These are phyloP conservation scores for Zaprionus ghesquierei DNA, from an alignment of 1,140 invertebrate species.

Conservation along the genomic window DNA sequence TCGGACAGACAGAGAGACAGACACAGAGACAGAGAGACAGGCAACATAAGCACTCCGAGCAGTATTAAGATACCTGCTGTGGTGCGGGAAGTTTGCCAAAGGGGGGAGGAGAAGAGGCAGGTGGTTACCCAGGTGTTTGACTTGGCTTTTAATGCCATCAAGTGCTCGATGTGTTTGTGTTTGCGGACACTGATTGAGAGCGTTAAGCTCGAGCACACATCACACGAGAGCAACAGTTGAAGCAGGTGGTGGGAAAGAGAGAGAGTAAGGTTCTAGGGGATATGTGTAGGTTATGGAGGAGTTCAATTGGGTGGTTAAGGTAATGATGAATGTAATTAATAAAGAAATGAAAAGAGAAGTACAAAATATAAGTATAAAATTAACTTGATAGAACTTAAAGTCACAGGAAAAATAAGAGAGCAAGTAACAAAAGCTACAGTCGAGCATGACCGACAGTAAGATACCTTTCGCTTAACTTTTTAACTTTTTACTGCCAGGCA, in stretches of 20 bases:
- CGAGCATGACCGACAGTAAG: no score
- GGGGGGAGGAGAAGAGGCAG: no score
- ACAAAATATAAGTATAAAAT: no score
- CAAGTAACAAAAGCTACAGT: no score
- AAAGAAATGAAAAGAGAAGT: no score
- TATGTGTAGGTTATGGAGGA: no score
- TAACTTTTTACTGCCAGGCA: no score
- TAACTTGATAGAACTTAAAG: no score
- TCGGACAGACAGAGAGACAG: constrained; percentile 29
- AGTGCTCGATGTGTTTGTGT: constrained; percentile 10
- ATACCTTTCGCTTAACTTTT: no score
- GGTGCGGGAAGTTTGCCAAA: not conserved
- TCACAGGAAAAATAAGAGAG: no score
- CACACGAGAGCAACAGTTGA: constrained; percentile 6
- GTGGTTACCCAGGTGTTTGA: constrained; percentile 29
- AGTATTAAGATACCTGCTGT: constrained; percentile 7
- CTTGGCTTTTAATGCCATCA: constrained; percentile 33
- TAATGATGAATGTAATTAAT: no score
- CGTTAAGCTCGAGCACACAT: not conserved
- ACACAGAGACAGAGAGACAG: constrained; percentile 41
- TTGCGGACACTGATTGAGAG: constrained; percentile 34
- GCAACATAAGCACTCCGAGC: constrained; percentile 24
- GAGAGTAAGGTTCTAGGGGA: not conserved
- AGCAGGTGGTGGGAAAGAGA: not conserved
- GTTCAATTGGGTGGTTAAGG: no score